phyloP scores from a whole-genome alignment of 2,888 invertebrate genomes.

The Drosophila robusta region DNA sequence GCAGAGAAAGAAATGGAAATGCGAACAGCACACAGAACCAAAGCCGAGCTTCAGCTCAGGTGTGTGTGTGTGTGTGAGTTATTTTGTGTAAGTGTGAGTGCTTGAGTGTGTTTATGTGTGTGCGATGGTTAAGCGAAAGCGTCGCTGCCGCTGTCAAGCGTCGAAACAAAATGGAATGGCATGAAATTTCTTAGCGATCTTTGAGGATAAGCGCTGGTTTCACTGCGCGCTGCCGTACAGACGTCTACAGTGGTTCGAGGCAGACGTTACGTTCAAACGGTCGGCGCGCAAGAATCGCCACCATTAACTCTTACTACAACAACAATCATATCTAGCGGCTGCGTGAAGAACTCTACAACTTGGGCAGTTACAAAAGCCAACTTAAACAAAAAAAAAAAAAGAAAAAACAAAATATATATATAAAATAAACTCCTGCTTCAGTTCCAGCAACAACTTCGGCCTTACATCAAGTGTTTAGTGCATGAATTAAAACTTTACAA shows the following conservation, averaged over 20 bases:
- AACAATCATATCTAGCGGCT: conserved; percentile 26
- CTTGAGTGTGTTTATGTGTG: conserved; percentile 25
- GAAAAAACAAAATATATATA: background rate
- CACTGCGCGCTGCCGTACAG: conserved; percentile 83
- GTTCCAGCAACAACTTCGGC: conserved; percentile 1
- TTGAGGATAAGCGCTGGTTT: conserved; percentile 83
- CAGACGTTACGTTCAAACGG: conserved; percentile 81
- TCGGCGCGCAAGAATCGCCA: conserved; percentile 75
- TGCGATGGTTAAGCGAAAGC: conserved; percentile 68
- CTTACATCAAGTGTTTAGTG: conserved; percentile 27
- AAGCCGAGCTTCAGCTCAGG: conserved; percentile 51
- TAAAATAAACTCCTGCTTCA: background rate
- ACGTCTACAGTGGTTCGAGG: conserved; percentile 83
- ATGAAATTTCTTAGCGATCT: conserved; percentile 81
- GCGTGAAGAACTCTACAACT: conserved; percentile 29
- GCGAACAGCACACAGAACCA: conserved; percentile 57
- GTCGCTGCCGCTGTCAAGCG: conserved; percentile 41
- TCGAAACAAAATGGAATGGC: conserved; percentile 77
- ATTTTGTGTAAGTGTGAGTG: conserved; percentile 1
- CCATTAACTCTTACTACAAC: conserved; percentile 19
- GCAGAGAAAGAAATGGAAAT: conserved; percentile 64
- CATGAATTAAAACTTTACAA: conserved; percentile 8
- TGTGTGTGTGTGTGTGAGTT: conserved; percentile 7
- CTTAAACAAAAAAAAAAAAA: background rate
- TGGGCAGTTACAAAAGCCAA: conserved; percentile 10